These are phyloP conservation scores for Erannis defoliaria DNA, from an alignment of 2,888 invertebrate species.

Conservation along the genomic window DNA sequence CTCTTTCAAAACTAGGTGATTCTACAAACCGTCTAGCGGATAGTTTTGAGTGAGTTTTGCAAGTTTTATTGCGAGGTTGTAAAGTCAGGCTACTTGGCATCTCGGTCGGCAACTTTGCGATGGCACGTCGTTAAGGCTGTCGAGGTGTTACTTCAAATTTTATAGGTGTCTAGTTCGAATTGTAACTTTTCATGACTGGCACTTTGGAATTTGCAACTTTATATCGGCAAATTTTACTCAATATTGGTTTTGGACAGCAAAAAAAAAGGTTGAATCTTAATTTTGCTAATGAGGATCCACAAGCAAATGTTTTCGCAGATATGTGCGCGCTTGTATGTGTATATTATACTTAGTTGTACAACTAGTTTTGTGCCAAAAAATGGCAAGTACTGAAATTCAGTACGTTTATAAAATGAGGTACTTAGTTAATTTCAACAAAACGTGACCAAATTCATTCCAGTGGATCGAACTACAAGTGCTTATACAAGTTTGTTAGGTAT, in stretches of 20 bases:
- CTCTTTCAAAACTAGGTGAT: slow-evolving; percentile 27
- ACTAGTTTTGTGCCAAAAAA: too few relatives aligned
- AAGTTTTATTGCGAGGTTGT: slow-evolving; percentile 30
- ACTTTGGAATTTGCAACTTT: slow-evolving; percentile 1
- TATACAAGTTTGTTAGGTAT: too few relatives aligned
- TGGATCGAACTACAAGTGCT: too few relatives aligned
- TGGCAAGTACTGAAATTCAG: too few relatives aligned
- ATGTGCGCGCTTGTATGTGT: too few relatives aligned
- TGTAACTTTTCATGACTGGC: slow-evolving; percentile 3
- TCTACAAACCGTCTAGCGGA: slow-evolving; percentile 13
- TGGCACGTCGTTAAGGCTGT: slow-evolving; percentile 19
- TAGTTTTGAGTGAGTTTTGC: slow-evolving; percentile 20
- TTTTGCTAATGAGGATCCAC: too few relatives aligned
- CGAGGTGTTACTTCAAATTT: slow-evolving; percentile 20
- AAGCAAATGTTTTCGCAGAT: too few relatives aligned
- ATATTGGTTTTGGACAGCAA: not conserved
- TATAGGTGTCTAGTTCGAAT: slow-evolving; percentile 14
- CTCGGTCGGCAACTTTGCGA: slow-evolving; percentile 20
- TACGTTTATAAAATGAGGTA: too few relatives aligned
- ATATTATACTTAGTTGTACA: too few relatives aligned
- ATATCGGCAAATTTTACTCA: not conserved
- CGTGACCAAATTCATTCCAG: not conserved
- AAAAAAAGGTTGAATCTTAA: not conserved
- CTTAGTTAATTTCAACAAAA: not conserved
- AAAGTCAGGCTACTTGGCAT: slow-evolving; percentile 16